Evolutionary conservation across 2,888 invertebrate species (phyloP).

Genomic region (Oscheius onirici): DNA sequence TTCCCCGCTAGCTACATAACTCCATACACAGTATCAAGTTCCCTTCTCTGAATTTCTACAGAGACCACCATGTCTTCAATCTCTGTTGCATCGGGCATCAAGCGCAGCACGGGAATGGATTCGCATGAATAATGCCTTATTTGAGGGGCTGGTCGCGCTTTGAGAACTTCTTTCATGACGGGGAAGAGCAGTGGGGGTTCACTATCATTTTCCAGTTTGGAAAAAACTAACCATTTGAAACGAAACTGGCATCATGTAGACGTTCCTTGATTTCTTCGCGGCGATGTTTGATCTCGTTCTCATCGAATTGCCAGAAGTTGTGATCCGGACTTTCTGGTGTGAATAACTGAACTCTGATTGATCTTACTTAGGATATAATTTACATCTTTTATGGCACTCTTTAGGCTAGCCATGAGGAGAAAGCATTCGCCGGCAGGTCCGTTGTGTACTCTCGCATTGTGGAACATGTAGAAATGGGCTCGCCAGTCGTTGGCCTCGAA

Average conservation of each 20-base stretch:
- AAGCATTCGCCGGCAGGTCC: slow-evolving; percentile 65
- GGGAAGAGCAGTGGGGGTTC: slow-evolving; percentile 15
- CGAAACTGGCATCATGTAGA: slow-evolving; percentile 39
- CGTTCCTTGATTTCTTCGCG: slow-evolving; percentile 34
- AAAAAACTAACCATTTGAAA: slow-evolving; percentile 46
- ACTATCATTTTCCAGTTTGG: neutral
- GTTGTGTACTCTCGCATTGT: slow-evolving; percentile 47
- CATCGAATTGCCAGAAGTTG: slow-evolving; percentile 66
- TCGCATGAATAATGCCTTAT: slow-evolving; percentile 29
- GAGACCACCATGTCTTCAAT: slow-evolving; percentile 16
- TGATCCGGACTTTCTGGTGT: slow-evolving; percentile 44
- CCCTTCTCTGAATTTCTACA: too few relatives aligned
- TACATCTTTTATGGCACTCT: slow-evolving; percentile 27
- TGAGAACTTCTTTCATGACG: slow-evolving; percentile 9
- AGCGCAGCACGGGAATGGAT: slow-evolving; percentile 24
- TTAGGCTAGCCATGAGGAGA: slow-evolving; percentile 62
- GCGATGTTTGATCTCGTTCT: slow-evolving; percentile 34
- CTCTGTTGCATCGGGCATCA: slow-evolving; percentile 22
- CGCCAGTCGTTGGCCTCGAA: slow-evolving; percentile 46
- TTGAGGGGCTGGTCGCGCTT: slow-evolving; percentile 12
- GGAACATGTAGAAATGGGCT: slow-evolving; percentile 60
- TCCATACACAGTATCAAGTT: too few relatives aligned
- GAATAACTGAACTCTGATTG: neutral
- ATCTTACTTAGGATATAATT: neutral
- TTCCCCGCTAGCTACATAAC: too few relatives aligned